Evolutionary conservation across 2,797 vertebrate genomes (phyloP).

Genomic region (Tragopan temminckii): DNA sequence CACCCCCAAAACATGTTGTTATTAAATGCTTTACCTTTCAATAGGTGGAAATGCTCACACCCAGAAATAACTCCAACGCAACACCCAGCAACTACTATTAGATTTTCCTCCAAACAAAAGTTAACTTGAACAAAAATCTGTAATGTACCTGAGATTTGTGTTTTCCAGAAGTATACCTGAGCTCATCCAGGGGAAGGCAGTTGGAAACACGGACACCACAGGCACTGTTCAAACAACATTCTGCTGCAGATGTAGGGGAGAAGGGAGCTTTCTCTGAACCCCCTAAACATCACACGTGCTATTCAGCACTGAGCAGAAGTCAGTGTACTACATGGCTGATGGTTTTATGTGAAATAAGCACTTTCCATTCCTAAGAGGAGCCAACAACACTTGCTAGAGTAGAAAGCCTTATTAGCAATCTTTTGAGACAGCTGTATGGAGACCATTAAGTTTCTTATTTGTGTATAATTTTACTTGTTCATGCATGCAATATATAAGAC

Average conservation of each 20-base stretch:
- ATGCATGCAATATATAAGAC: neutral
- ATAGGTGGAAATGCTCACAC: neutral
- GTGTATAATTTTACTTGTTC: neutral
- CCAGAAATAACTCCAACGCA: neutral
- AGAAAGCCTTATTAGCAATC: neutral
- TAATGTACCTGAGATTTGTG: neutral
- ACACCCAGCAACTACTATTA: neutral
- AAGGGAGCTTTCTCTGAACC: neutral
- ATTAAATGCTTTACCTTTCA: neutral
- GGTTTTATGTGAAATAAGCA: neutral
- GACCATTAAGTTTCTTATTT: neutral
- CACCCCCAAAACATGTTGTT: neutral
- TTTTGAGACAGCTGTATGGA: neutral
- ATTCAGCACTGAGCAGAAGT: neutral
- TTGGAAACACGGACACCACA: fast-evolving
- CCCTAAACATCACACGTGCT: neutral
- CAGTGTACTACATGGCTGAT: neutral
- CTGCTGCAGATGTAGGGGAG: neutral
- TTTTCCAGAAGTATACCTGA: neutral
- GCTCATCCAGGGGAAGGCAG: neutral
- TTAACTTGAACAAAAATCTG: neutral
- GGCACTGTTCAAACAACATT: neutral
- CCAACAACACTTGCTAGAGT: neutral
- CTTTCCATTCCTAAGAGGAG: neutral
- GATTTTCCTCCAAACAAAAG: neutral